Base-by-base conservation (phyloP, 2,888 invertebrate species). In the Ethmia dodecea region DNA sequence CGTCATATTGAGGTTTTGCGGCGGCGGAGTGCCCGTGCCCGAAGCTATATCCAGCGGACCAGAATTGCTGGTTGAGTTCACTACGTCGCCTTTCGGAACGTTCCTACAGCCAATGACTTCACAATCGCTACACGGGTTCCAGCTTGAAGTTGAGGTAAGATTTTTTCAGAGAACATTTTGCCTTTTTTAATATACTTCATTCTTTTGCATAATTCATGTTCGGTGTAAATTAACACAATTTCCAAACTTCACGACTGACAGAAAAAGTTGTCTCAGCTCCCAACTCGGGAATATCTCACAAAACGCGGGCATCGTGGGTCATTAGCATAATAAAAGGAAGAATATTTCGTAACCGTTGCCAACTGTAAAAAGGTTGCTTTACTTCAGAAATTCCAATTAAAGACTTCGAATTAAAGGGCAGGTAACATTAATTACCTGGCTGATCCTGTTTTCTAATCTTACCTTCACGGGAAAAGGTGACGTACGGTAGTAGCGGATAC, bases 21-120 rank as follows among this genome's bases (percentile, higher is more conserved):
- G 95, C 5, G 95, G 95, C 28, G 95, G 95, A 22, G 94, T 95
- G 59, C 89, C 94, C 3, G 93, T 96, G 35, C 95, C 96, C 8
- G 92, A 93, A 62, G 92, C 95, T 18, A 91, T 94, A 51, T 95
- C 95, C 46, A 95, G 95, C 65, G 94, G 95, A 0, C 94, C 94
- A 40, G 95, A 96, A 74, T 86, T 96, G 52, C 87, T 96, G 46
- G 95, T 96, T 15, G 95, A 95, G 80, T 95, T 96, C 70, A 93
- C 94, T 41, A 94, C 95, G 28, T 95, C 95, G 12, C 94, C 95
- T 4, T 96, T 92, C 68, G 96, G 96, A 48, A 95, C 95, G 46
- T 95, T 96, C 74, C 88, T 94, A 49, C 93, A 94, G 69, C 94
- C 94, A 3, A 90, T 91, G 10, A 92, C 93, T 14, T 87, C 90